phyloP scores from a whole-genome alignment of 2,888 invertebrate genomes.

The Drosophila mayaguana region DNA sequence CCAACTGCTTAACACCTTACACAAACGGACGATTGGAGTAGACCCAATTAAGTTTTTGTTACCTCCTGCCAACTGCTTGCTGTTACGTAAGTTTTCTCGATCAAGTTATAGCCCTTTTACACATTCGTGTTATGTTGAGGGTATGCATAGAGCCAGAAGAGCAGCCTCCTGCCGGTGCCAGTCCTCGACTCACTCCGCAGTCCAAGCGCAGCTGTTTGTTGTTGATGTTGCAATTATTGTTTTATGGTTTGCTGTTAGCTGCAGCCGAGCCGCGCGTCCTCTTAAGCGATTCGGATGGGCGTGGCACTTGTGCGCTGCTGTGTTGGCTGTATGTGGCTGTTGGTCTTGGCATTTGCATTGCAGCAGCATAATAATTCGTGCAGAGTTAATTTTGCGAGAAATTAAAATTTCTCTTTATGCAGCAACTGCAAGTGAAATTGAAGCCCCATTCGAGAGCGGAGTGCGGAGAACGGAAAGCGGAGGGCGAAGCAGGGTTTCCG shows the following conservation, averaged over 20 bases:
- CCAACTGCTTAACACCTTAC: too few relatives aligned
- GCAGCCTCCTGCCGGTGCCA: background rate
- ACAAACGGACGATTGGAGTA: too few relatives aligned
- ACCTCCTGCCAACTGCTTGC: too few relatives aligned
- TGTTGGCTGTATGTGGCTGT: slow-evolving; percentile 17
- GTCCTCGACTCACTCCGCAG: background rate
- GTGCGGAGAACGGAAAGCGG: background rate
- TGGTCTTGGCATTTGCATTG: slow-evolving; percentile 66
- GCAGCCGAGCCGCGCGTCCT: slow-evolving; percentile 37
- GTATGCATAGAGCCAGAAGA: background rate
- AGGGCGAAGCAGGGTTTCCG: background rate
- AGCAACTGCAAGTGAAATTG: slow-evolving; percentile 44
- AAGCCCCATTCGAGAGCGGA: background rate
- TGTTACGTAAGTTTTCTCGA: too few relatives aligned
- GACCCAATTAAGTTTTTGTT: too few relatives aligned
- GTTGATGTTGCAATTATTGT: slow-evolving; percentile 77
- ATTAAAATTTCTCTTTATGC: slow-evolving; percentile 64
- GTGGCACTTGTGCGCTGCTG: slow-evolving; percentile 19
- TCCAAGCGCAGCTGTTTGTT: slow-evolving; percentile 38
- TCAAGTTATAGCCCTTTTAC: background rate
- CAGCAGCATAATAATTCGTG: slow-evolving; percentile 60
- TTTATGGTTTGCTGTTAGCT: slow-evolving; percentile 63
- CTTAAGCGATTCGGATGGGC: slow-evolving; percentile 49
- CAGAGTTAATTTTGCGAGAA: slow-evolving; percentile 76
- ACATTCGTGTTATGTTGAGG: background rate